Evolutionary conservation across 2,888 invertebrate species (phyloP), one percentile per base, ranked within the genome.

Genomic region (Aphrophora alni): DNA sequence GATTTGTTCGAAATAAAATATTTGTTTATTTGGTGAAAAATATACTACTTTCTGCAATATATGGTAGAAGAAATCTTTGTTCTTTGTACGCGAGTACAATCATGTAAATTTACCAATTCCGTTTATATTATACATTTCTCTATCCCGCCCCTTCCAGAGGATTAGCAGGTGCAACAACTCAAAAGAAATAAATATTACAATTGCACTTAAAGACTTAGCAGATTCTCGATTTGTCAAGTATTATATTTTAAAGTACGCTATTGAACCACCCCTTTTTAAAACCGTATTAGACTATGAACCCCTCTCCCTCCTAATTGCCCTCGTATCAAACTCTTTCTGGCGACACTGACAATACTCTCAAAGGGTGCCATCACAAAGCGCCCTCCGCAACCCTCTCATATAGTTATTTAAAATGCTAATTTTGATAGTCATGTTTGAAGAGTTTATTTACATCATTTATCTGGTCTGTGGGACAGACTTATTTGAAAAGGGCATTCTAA

Each of bases 401-500:
- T 59, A 59, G 59, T 59, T 59, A 59, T 59, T 59, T 59, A 59
- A 59, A 59, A 59, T 59, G 59, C 59, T 59, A 59, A 59, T 59
- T 59, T 21, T 59, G 59, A 59, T 59, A 59, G 59, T 59, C 59
- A 21, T 59, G 21, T 59, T 59, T 59, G 21, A 59, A 59, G 59
- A 21, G 21, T 59, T 3, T 59, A 59, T 59, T 59, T 59, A 10
- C 44, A 14, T 44, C 44, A 7, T 14, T 14, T 44, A 14, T 7
- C 17, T 2, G 8, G 44, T 44, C 12, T 44, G 44, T 44, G 44
- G 5, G 44, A 14, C 8, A 14, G 44, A n/a, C n/a, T n/a, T n/a
- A n/a, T n/a, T n/a, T n/a, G n/a, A n/a, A n/a, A n/a, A n/a, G n/a
- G n/a, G n/a, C n/a, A n/a, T n/a, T n/a, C n/a, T n/a, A n/a, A n/a